phyloP scores from a whole-genome alignment of 1,140 invertebrate species.

The Homarus americanus region DNA sequence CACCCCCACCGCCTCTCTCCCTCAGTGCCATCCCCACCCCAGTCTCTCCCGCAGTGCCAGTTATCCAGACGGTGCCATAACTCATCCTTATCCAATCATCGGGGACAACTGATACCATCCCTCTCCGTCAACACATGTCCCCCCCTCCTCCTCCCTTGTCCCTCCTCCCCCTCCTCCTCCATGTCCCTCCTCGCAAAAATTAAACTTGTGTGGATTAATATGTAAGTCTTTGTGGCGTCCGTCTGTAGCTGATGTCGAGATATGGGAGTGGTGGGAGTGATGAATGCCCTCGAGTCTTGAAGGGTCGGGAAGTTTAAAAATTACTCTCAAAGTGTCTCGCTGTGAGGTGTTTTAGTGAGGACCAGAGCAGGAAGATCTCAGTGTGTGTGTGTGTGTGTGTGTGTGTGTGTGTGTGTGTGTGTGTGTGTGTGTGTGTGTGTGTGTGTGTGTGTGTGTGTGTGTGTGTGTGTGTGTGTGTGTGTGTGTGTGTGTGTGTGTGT shows the following conservation, averaged over 20 bases:
- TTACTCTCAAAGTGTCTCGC: no score
- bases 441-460: conserved; percentile 12
- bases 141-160: neutral
- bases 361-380: neutral
- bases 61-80: neutral
- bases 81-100: neutral
- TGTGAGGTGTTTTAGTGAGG: no score
- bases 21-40: no score
- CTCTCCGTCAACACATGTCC: neutral
- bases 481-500: neutral
- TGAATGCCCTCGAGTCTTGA: no score
- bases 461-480: neutral
- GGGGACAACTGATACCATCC: neutral
- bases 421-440: conserved; percentile 16
- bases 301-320: no score
- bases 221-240: neutral
- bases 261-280: neutral
- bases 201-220: neutral
- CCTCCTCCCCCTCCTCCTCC: neutral
- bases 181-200: neutral
- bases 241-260: neutral
- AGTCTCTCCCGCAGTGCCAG: neutral
- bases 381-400: conserved; percentile 43
- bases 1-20: no score
- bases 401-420: conserved; percentile 22